phyloP scores from a whole-genome alignment of 30 jellyfish, hydroid and myxozoan genomes.

The Nemopilema nomurai region DNA sequence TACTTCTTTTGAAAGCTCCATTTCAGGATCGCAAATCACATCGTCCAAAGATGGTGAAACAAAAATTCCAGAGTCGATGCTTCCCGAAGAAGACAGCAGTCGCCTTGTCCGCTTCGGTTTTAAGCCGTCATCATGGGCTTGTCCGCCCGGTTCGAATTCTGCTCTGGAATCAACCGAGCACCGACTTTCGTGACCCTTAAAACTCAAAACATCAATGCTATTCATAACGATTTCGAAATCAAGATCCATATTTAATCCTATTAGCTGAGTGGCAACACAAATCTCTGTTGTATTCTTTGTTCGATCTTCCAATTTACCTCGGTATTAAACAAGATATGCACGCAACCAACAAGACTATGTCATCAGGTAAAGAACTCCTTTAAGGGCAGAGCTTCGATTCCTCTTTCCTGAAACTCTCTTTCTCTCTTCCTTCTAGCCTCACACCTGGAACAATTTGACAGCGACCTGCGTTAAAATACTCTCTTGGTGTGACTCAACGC shows the following conservation, averaged over 20 bases:
- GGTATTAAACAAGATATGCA: too few relatives aligned
- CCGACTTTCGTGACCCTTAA: background rate
- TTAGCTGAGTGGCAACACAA: too few relatives aligned
- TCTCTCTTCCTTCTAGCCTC: too few relatives aligned
- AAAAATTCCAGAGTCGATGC: conserved; percentile 20
- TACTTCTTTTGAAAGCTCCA: background rate
- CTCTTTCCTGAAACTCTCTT: too few relatives aligned
- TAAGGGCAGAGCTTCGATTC: too few relatives aligned
- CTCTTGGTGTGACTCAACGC: background rate
- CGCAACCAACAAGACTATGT: too few relatives aligned
- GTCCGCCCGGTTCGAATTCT: background rate
- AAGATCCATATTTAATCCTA: background rate
- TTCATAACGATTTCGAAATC: too few relatives aligned
- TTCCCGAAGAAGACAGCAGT: background rate
- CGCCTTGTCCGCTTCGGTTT: background rate
- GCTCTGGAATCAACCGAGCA: background rate
- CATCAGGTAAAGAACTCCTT: too few relatives aligned
- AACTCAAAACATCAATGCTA: too few relatives aligned
- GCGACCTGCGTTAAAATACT: background rate
- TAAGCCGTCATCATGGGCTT: background rate
- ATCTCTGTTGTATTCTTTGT: too few relatives aligned
- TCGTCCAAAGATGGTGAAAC: background rate
- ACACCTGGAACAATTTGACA: too few relatives aligned
- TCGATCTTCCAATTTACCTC: too few relatives aligned
- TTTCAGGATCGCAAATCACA: background rate